phyloP scores from a whole-genome alignment of 92 coral and sea anemone species.

The Phenganax stokvisi region DNA sequence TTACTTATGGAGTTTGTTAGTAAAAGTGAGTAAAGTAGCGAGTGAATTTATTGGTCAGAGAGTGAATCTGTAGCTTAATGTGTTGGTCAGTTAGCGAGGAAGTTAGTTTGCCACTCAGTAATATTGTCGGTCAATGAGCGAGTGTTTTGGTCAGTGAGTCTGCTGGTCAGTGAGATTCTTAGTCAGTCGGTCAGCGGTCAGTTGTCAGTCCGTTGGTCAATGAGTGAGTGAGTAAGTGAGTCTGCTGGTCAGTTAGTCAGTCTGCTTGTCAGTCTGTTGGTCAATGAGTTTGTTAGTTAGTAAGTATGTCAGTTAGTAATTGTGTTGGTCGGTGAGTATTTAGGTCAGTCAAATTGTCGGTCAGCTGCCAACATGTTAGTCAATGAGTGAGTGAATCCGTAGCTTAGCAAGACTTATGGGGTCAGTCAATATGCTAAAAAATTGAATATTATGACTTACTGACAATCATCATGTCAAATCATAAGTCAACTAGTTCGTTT shows the following conservation, averaged over 20 bases:
- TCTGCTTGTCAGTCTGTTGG: not conserved
- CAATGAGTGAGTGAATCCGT: not conserved
- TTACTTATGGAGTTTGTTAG: too few relatives aligned
- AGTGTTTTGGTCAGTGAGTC: not conserved
- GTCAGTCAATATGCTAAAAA: too few relatives aligned
- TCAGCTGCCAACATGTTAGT: not conserved
- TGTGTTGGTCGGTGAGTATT: not conserved
- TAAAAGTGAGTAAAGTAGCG: too few relatives aligned
- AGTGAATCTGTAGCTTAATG: not conserved
- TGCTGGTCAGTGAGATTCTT: not conserved
- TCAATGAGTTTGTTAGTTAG: not conserved
- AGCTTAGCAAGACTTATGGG: too few relatives aligned
- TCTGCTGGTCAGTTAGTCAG: not conserved
- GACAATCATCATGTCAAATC: not conserved
- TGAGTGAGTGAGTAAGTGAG: not conserved
- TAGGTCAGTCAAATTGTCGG: not conserved
- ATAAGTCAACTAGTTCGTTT: not conserved
- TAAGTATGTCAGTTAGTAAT: not conserved
- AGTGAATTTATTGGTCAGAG: not conserved
- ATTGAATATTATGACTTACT: not conserved
- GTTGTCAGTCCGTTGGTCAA: not conserved
- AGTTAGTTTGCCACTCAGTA: not conserved
- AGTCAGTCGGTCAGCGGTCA: not conserved
- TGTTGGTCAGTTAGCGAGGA: slow-evolving; percentile 1
- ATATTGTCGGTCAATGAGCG: not conserved